Percentiles rank a stretch among this genome's conserved stretches.
Evolutionary conservation across 92 coral and sea anemone species (phyloP).

Genomic region (Palythoa heliodiscus): DNA sequence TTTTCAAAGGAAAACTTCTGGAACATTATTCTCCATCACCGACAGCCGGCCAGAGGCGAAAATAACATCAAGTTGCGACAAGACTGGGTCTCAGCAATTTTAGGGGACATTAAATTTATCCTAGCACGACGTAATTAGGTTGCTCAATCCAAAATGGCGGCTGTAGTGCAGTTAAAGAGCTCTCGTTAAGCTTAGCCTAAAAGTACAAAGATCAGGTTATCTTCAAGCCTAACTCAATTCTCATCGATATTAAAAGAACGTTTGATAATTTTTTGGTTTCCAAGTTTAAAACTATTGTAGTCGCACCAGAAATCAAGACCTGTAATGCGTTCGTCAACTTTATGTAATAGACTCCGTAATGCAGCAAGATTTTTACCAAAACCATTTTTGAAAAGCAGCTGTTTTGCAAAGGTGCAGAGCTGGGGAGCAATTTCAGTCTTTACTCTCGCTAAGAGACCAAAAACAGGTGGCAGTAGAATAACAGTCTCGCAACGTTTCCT

Average conservation of each 20-base stretch:
- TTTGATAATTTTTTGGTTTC: too few relatives aligned
- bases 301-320: neutral
- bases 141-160: conserved; percentile 25
- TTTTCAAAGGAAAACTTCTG: neutral
- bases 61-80: neutral
- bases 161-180: neutral
- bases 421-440: neutral
- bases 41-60: neutral
- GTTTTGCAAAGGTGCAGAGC: neutral
- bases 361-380: neutral
- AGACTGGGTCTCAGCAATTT: conserved; percentile 8
- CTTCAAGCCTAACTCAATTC: neutral
- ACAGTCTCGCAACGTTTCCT: too few relatives aligned
- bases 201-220: neutral
- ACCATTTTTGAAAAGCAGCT: neutral
- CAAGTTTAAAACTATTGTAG: too few relatives aligned
- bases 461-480: neutral
- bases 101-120: conserved; percentile 15
- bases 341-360: neutral
- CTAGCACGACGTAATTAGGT: neutral
- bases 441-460: neutral
- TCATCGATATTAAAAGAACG: neutral
- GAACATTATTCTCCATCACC: neutral
- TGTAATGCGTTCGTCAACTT: neutral
- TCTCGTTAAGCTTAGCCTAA: too few relatives aligned